Percentiles rank a stretch among this genome's conserved stretches.
phyloP scores from a whole-genome alignment of 2,113 vertebrate genomes.

The Dunckerocampus dactyliophorus region DNA sequence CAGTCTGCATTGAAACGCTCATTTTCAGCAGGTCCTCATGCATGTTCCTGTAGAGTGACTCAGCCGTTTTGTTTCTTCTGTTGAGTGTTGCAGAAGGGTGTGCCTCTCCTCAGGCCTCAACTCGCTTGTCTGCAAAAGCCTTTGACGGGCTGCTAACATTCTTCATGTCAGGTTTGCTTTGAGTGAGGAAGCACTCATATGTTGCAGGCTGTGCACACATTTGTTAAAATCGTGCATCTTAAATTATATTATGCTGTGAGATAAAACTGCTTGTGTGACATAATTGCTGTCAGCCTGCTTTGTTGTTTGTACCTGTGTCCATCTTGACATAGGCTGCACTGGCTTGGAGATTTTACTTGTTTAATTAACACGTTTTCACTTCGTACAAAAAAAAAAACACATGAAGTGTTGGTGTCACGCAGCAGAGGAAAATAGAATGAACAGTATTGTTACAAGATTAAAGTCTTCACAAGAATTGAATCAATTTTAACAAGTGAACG shows the following conservation, averaged over 20 bases:
- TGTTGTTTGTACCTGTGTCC: not conserved
- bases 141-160: not conserved
- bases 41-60: conserved; percentile 9
- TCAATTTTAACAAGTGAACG: not conserved
- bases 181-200: not conserved
- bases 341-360: not conserved
- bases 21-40: conserved; percentile 15
- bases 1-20: conserved; percentile 17
- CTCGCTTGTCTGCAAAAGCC: conserved; percentile 29
- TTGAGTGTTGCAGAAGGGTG: conserved; percentile 46
- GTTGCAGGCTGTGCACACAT: not conserved
- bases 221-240: no score
- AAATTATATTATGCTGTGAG: not conserved
- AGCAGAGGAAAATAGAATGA: not conserved
- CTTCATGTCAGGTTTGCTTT: not conserved
- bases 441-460: no score
- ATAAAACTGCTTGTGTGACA: not conserved
- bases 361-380: not conserved
- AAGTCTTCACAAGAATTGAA: no score
- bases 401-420: not conserved
- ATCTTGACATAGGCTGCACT: not conserved
- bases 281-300: no score
- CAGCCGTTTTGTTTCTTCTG: conserved; percentile 30
- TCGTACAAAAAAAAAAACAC: no score
- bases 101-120: conserved; percentile 40